These are phyloP conservation scores for Bombus picipes DNA, from an alignment of 1,140 invertebrate genomes.

Conservation along the genomic window DNA sequence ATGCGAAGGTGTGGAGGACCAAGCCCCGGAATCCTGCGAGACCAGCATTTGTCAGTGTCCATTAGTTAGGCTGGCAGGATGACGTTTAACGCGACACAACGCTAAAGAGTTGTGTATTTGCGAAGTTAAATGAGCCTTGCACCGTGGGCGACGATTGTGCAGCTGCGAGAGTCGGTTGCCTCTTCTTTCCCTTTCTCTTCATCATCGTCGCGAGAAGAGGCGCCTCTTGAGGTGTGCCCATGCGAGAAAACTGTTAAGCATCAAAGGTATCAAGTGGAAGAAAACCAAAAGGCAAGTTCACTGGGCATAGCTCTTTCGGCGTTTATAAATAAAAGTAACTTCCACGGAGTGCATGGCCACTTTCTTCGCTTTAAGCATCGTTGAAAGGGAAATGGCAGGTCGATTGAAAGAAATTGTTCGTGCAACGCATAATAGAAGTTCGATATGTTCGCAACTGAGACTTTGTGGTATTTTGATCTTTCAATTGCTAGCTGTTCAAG, in stretches of 20 bases:
- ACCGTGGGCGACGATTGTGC: conserved; percentile 70
- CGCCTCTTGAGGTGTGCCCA: conserved; percentile 67
- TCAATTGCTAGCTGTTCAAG: not conserved
- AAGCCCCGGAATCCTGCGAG: conserved; percentile 41
- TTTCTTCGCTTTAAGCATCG: not conserved
- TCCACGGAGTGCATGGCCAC: not conserved
- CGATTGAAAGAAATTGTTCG: not conserved
- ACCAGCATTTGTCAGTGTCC: conserved; percentile 70
- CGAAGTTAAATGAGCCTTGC: conserved; percentile 70
- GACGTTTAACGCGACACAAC: conserved; percentile 68
- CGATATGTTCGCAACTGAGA: not conserved
- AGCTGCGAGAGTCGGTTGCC: conserved; percentile 57
- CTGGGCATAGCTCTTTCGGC: conserved; percentile 38
- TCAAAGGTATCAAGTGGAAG: conserved; percentile 40
- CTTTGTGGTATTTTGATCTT: no score
- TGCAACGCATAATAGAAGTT: not conserved
- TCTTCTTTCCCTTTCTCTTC: not conserved
- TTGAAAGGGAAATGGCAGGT: not conserved
- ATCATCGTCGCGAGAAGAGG: conserved; percentile 40
- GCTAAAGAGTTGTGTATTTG: conserved; percentile 74
- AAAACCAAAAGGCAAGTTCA: conserved; percentile 39
- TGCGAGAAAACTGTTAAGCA: conserved; percentile 66
- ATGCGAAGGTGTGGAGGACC: conserved; percentile 33
- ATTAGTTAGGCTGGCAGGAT: conserved; percentile 59
- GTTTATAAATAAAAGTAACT: conserved; percentile 65